Percentiles rank a stretch among this genome's conserved stretches.
These are phyloP conservation scores for Xiphophorus couchianus DNA, from an alignment of 2,113 vertebrate genomes.

Conservation along the genomic window DNA sequence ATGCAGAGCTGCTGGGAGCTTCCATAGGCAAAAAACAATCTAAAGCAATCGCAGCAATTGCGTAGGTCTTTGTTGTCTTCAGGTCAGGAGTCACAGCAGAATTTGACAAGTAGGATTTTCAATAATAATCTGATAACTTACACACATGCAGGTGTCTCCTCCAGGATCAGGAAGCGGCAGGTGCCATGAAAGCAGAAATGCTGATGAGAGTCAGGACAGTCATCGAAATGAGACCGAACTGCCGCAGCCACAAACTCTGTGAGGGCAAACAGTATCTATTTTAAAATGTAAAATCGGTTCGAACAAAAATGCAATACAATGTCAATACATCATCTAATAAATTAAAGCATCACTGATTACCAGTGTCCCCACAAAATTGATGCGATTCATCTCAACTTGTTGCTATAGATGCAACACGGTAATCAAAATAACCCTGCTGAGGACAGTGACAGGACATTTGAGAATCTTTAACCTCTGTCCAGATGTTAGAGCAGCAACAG, in stretches of 20 bases:
- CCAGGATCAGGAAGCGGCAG: conserved; percentile 88
- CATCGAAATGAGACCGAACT: conserved; percentile 87
- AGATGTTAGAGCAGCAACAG: too few relatives aligned
- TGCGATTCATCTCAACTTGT: neutral
- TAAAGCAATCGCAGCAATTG: neutral
- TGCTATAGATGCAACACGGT: too few relatives aligned
- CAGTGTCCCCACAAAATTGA: neutral
- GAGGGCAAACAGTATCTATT: neutral
- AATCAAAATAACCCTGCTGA: too few relatives aligned
- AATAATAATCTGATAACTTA: conserved; percentile 72
- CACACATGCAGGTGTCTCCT: conserved; percentile 88
- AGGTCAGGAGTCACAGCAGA: neutral
- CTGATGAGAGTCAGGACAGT: conserved; percentile 87
- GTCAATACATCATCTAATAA: neutral
- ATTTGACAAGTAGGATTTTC: neutral
- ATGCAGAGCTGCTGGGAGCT: neutral
- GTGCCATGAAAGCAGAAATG: conserved; percentile 92
- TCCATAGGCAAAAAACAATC: neutral
- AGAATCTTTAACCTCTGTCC: too few relatives aligned
- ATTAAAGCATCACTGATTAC: neutral
- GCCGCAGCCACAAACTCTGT: conserved; percentile 87
- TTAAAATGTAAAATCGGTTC: neutral
- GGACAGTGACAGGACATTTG: too few relatives aligned
- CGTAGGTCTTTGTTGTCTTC: neutral
- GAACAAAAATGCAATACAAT: neutral